Base-by-base conservation (phyloP, 1,140 invertebrate genomes). In the Leptoteleia sp. region DNA sequence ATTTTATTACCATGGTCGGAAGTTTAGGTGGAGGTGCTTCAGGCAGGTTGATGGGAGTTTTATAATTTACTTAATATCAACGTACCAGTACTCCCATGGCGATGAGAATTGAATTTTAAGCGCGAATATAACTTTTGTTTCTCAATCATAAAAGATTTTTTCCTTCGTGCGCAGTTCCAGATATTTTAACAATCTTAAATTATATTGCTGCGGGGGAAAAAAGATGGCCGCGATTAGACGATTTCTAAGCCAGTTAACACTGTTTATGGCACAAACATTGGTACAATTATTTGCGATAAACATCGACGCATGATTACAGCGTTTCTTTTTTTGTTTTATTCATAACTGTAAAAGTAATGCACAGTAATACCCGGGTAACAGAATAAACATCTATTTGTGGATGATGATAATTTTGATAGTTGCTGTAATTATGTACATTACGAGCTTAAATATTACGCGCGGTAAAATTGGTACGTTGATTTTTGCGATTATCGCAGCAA, bases 31-130 rank as follows among this genome's bases (percentile, higher is more conserved):
- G 6, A 70, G 15, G 33, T 61, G 6, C 43, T 33, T 3, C 4
- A 3, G 0, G 16, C n/a, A 25, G 9, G 43, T 29, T 52, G 57
- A 72, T 62, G 37, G 12, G 27, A n/a, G 17, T 62, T 55, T 54
- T 31, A 33, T 48, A 45, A 72, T 72, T 62, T 54, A 45, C 40
- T 22, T 59, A 70, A 59, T 59, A 55, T 12, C 42, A 55, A 38
- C 29, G 6, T 27, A 22, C 29, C 16, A 29, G 9, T 13, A 17
- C n/a, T 31, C 29, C 19, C 13, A 64, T 52, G 47, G 55, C 6
- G 4, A 48, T 55, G 64, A 43, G 19, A 55, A 55, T 35, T 67
- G 27, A 9, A 43, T 25, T 42, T 33, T 45, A 65, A 38, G n/a
- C 19, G 13, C 38, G 1, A 38, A 38, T 22, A 25, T 37, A 16